These are phyloP conservation scores for Muntiacus muntjak DNA, from an alignment of 2,113 vertebrate genomes.

Conservation along the genomic window DNA sequence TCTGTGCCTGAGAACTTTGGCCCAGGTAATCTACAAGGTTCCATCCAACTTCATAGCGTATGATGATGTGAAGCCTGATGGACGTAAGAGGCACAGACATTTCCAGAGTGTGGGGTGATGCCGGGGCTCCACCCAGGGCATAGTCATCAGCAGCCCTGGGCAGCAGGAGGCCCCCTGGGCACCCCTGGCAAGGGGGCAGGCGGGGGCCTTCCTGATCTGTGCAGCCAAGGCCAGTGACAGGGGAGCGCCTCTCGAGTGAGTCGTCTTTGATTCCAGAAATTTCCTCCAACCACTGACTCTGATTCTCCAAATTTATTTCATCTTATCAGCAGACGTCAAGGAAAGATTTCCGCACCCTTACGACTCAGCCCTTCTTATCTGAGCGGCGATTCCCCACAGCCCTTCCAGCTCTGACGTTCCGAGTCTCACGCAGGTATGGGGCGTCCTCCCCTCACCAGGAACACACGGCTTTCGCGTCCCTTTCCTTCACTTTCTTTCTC, in stretches of 20 bases:
- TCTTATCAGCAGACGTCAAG: background rate
- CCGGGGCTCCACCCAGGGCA: background rate
- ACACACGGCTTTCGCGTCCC: no score
- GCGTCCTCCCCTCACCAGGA: background rate
- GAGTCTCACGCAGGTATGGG: no score
- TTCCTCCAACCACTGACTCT: background rate
- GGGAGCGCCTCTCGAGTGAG: background rate
- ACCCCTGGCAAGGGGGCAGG: background rate
- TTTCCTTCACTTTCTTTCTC: background rate
- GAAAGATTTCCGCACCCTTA: background rate
- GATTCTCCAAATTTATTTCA: background rate
- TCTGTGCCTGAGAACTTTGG: background rate
- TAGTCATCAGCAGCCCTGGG: background rate
- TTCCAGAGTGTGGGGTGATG: background rate
- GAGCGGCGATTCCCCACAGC: rapidly evolving
- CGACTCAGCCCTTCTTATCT: background rate
- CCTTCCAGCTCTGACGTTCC: background rate
- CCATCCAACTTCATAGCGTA: background rate
- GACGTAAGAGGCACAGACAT: background rate
- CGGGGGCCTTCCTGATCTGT: background rate
- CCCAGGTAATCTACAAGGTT: background rate
- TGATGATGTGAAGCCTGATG: background rate
- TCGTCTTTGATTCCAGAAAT: background rate
- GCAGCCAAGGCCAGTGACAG: background rate
- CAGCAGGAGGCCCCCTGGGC: background rate